Percentiles rank a stretch among this genome's conserved stretches.
These are phyloP conservation scores for Steatornis caripensis DNA, from an alignment of 2,113 vertebrate genomes.

Conservation along the genomic window DNA sequence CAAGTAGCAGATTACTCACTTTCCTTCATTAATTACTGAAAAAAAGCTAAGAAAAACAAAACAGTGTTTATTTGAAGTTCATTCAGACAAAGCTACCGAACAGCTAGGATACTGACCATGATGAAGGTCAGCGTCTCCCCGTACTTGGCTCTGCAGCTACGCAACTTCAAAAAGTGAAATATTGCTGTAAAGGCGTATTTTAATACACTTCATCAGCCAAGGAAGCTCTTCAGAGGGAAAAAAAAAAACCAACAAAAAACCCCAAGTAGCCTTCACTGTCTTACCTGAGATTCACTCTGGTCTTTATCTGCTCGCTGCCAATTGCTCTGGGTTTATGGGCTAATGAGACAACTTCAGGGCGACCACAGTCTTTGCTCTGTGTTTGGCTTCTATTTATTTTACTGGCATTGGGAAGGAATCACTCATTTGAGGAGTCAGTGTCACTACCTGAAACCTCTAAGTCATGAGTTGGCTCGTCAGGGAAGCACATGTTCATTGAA, in stretches of 20 bases:
- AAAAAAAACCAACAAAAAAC: not conserved
- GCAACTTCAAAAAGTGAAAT: not conserved
- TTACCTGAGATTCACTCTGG: not conserved
- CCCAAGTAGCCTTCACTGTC: not conserved
- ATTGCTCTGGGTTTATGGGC: not conserved
- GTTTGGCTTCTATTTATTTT: not conserved
- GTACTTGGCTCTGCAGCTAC: not conserved
- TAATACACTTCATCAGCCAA: not conserved
- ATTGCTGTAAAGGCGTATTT: not conserved
- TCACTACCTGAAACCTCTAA: not conserved
- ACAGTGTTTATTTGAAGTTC: not conserved
- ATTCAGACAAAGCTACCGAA: not conserved
- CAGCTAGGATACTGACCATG: not conserved
- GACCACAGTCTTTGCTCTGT: not conserved
- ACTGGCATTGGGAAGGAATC: not conserved
- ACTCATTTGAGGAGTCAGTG: rapidly evolving
- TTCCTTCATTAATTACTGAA: slow-evolving; percentile 24
- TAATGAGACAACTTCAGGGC: not conserved
- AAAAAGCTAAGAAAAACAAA: not conserved
- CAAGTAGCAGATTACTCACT: slow-evolving; percentile 21
- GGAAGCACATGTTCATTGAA: not conserved
- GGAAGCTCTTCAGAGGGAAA: not conserved
- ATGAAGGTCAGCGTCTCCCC: not conserved
- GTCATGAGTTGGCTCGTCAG: not conserved
- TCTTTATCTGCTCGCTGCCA: not conserved